Conservation (phyloP, 2,888 invertebrate genomes). For the Cephus nigrinus region DNA sequence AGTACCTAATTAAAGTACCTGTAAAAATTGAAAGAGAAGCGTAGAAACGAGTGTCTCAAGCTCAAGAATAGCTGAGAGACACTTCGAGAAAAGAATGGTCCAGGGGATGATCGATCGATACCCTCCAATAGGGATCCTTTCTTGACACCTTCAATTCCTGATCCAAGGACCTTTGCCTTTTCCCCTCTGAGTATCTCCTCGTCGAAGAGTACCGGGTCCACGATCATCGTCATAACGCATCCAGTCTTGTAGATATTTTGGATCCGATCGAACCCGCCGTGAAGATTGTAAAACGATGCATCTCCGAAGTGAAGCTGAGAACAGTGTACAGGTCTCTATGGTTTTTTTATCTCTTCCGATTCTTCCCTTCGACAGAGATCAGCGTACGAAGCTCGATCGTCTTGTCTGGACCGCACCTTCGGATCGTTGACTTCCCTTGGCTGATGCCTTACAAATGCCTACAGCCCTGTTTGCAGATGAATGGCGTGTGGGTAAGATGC, state of each 20-base stretch:
- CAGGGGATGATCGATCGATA: too few relatives aligned
- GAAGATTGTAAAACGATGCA: not conserved
- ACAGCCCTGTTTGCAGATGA: constrained; percentile 2
- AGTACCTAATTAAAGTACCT: too few relatives aligned
- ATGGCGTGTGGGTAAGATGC: constrained; percentile 7
- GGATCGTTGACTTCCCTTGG: not conserved
- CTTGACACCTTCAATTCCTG: too few relatives aligned
- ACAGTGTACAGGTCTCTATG: not conserved
- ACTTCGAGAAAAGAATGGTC: too few relatives aligned
- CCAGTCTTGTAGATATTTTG: not conserved
- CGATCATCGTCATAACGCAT: not conserved
- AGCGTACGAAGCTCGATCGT: not conserved
- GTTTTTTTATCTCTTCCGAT: not conserved
- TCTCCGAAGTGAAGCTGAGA: not conserved
- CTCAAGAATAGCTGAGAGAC: too few relatives aligned
- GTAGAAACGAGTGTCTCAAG: too few relatives aligned
- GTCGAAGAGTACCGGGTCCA: not conserved
- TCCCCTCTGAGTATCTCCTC: too few relatives aligned
- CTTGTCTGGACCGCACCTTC: constrained; percentile 1
- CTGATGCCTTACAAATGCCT: constrained; percentile 1
- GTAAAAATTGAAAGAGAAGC: too few relatives aligned
- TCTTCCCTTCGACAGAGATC: not conserved
- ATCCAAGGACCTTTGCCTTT: too few relatives aligned
- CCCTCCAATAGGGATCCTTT: too few relatives aligned
- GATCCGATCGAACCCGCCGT: not conserved